Percentiles rank a stretch among this genome's conserved stretches.
Conservation (phyloP, 2,113 vertebrate genomes). For the Salvelinus fontinalis region DNA sequence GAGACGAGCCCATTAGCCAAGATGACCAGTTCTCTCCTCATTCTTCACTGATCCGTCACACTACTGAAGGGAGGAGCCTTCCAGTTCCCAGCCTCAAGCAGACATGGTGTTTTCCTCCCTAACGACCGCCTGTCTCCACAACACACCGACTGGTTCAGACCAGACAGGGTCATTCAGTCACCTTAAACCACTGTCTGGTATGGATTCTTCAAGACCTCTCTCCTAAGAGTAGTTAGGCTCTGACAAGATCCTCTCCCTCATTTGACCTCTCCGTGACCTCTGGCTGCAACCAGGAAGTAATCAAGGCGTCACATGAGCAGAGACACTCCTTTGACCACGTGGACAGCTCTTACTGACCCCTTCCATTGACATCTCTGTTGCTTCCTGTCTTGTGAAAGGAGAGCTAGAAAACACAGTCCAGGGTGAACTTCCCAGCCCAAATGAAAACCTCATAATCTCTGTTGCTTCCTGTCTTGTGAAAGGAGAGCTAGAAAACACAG, state of each 20-base stretch:
- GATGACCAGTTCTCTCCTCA: background rate
- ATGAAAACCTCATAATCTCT: too few species aligned
- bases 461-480: too few species aligned
- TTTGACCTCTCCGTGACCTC: background rate
- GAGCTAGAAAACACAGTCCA: too few species aligned
- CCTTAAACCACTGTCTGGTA: background rate
- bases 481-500: too few species aligned
- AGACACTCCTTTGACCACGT: too few species aligned
- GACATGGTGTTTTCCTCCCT: background rate
- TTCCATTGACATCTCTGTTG: too few species aligned
- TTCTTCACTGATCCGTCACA: background rate
- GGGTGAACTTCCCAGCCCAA: too few species aligned
- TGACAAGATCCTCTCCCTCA: background rate
- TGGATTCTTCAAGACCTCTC: background rate
- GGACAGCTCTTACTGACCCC: background rate
- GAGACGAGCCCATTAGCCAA: background rate
- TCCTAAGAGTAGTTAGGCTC: background rate
- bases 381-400: too few species aligned
- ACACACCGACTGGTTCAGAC: background rate
- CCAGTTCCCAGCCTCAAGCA: background rate
- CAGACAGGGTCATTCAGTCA: background rate
- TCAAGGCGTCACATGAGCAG: too few species aligned
- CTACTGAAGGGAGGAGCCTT: background rate
- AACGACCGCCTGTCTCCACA: background rate
- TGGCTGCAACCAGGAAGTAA: constrained; percentile 14